Percentiles rank a stretch among this genome's conserved stretches.
These are phyloP conservation scores for Ia io DNA, from an alignment of 2,113 vertebrate species.

Conservation along the genomic window DNA sequence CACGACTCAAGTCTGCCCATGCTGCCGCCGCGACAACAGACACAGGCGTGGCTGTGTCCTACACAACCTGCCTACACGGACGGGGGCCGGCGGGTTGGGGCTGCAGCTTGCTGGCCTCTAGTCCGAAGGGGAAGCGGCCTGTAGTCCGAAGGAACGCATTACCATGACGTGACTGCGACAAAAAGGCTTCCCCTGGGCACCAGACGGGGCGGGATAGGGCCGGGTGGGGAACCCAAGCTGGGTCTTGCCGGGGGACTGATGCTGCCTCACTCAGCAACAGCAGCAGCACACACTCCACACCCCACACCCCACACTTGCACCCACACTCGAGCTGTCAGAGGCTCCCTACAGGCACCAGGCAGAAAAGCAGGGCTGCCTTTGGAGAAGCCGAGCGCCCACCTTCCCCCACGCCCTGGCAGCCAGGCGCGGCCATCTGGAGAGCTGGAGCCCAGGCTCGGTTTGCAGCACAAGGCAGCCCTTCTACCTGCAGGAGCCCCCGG, in stretches of 20 bases:
- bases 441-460: not conserved
- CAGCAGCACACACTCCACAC: too few species aligned
- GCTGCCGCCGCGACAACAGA: too few species aligned
- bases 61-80: not conserved
- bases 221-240: not conserved
- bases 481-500: not conserved
- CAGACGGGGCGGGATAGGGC: accelerated
- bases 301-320: too few species aligned
- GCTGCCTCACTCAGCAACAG: not conserved
- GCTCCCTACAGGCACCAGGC: not conserved
- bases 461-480: not conserved
- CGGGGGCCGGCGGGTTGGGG: not conserved
- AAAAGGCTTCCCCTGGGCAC: not conserved
- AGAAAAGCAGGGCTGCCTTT: not conserved
- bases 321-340: not conserved
- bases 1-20: accelerated
- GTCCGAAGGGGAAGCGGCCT: not conserved
- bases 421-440: not conserved
- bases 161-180: not conserved
- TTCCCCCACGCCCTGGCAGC: not conserved
- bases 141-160: not conserved
- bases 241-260: not conserved
- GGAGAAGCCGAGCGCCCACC: not conserved
- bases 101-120: not conserved
- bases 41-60: accelerated